Percentiles rank a stretch among this genome's conserved stretches.
These are phyloP conservation scores for Oryzias celebensis DNA, from an alignment of 2,113 vertebrate species.

Conservation along the genomic window DNA sequence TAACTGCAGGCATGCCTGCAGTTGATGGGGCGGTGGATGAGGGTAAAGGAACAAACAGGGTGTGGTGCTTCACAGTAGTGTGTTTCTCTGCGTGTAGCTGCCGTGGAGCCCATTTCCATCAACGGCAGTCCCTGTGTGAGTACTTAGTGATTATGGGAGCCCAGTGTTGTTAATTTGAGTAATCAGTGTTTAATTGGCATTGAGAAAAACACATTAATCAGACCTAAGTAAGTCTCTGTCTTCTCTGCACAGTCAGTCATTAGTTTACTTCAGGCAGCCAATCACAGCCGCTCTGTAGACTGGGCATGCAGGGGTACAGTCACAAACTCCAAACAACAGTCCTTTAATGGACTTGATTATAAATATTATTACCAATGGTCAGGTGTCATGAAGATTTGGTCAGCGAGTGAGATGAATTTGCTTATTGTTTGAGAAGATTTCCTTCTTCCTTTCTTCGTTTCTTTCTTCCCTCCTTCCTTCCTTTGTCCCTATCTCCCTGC, in stretches of 20 bases:
- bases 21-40: conserved; percentile 45
- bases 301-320: conserved; percentile 28
- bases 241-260: conserved; percentile 55
- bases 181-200: conserved; percentile 74
- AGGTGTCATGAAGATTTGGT: too few relatives aligned
- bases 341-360: too few relatives aligned
- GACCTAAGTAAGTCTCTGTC: conserved; percentile 62
- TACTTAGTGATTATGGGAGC: conserved; percentile 65
- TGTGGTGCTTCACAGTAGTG: conserved; percentile 51
- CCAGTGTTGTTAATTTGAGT: conserved; percentile 73
- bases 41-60: conserved; percentile 54
- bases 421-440: too few relatives aligned
- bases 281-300: conserved; percentile 36
- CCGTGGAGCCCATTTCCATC: conserved; percentile 43
- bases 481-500: too few relatives aligned
- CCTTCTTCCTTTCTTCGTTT: too few relatives aligned
- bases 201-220: conserved; percentile 75
- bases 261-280: conserved; percentile 58
- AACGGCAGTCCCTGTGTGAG: conserved; percentile 55
- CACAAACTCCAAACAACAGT: conserved; percentile 4
- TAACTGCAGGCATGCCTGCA: conserved; percentile 58
- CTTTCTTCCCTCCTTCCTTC: too few relatives aligned
- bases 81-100: conserved; percentile 9
- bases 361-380: too few relatives aligned
- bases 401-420: too few relatives aligned